Evolutionary conservation across 2,888 invertebrate genomes (phyloP), one percentile per base, ranked within the genome.

Genomic region (Nasonia oneida): DNA sequence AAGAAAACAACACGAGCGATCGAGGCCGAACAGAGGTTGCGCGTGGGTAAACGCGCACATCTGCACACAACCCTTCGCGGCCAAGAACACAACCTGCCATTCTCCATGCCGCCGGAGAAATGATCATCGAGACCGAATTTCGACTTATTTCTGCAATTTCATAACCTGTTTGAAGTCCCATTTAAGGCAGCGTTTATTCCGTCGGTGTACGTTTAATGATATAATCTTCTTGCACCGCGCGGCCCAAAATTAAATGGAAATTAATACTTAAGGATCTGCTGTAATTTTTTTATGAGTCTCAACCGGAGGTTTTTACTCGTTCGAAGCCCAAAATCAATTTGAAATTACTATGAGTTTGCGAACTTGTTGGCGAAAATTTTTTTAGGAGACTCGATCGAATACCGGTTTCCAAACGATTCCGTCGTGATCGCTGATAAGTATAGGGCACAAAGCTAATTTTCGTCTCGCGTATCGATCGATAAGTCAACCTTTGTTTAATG

Each of bases 31-130:
- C 15, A n/a, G 50, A 37, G 37, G 18, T 50, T 37, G 67, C 79
- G 70, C 79, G 70, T 71, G 70, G 18, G 29, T 29, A 29, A 80
- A 47, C 47, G 33, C 61, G 39, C 23, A 67, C 64, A 64, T 78
- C 47, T 33, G 78, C 29, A 67, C 37, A 37, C 70, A 80, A 71
- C 79, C 79, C 79, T 80, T 71, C 79, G 50, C 39, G 70, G 71
- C 70, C 79, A 80, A 80, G 79, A 71, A 70, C 79, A 64, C n/a
- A 79, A 57, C 70, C 76, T 76, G 76, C 18, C 39, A 79, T 23
- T 79, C 53, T 70, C 53, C 29, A 29, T 70, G 37, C 70, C 57
- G 57, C 57, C 29, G n/a, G 57, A 57, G 18, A 57, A 53, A 33
- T 15, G 57, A 39, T 12, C 18, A 75, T 37, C 53, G 53, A 39